phyloP scores from a whole-genome alignment of 2,113 vertebrate genomes.

The Tetrax tetrax region DNA sequence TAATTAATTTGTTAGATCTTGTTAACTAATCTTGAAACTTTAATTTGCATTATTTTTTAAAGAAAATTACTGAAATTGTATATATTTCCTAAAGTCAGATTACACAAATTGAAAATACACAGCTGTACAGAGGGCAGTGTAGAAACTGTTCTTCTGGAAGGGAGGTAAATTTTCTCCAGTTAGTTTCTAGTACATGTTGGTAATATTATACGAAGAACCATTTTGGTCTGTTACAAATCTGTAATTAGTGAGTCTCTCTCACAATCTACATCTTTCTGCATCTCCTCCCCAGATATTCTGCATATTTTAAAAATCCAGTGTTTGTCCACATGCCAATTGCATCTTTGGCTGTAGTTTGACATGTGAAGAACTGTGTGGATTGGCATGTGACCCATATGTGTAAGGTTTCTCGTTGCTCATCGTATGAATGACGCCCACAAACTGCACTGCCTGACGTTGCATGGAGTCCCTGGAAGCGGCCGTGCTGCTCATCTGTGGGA shows the following conservation, averaged over 20 bases:
- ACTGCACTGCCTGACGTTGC: background rate
- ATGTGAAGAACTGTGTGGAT: background rate
- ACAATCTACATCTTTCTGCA: background rate
- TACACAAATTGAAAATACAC: background rate
- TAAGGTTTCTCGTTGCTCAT: background rate
- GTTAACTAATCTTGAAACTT: background rate
- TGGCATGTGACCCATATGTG: background rate
- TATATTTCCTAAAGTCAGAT: background rate
- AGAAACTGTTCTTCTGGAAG: background rate
- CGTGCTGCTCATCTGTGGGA: no score
- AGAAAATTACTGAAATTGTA: background rate
- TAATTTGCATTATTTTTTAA: background rate
- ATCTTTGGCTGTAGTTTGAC: background rate
- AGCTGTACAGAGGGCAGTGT: background rate
- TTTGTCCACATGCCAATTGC: background rate
- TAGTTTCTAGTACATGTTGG: background rate
- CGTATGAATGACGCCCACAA: background rate
- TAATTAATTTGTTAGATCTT: background rate
- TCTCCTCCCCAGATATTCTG: background rate
- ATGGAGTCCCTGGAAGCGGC: background rate
- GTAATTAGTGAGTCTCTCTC: background rate
- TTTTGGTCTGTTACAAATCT: background rate
- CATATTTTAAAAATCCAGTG: rapidly evolving
- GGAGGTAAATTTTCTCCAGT: background rate
- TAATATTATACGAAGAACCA: background rate